These are phyloP conservation scores for Sprattus sprattus DNA, from an alignment of 2,113 vertebrate species.

Conservation along the genomic window DNA sequence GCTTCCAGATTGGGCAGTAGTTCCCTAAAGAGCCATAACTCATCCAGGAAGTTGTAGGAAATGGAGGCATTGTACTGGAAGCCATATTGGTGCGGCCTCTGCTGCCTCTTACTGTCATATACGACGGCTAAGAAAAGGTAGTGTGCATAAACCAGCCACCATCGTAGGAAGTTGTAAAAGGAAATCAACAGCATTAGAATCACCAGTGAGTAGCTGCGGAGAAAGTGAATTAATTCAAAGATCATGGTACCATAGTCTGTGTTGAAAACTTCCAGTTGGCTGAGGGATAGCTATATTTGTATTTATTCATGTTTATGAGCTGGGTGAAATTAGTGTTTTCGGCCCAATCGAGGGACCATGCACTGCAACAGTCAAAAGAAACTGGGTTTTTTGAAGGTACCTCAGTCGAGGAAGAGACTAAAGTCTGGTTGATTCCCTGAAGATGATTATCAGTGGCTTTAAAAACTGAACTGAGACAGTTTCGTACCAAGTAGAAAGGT, in stretches of 20 bases:
- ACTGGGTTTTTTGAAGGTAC: conserved; percentile 63
- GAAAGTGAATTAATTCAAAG: conserved; percentile 50
- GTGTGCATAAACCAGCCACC: conserved; percentile 66
- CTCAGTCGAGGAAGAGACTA: conserved; percentile 51
- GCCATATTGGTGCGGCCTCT: conserved; percentile 12
- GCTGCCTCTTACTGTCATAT: conserved; percentile 52
- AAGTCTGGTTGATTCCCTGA: conserved; percentile 37
- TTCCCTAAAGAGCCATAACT: conserved; percentile 66
- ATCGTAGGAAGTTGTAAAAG: conserved; percentile 62
- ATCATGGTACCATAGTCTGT: conserved; percentile 33
- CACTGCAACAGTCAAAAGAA: conserved; percentile 64
- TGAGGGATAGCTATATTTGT: conserved; percentile 62
- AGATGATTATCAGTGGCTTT: conserved; percentile 56
- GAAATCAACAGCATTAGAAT: conserved; percentile 49
- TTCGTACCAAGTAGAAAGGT: conserved; percentile 57
- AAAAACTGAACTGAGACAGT: conserved; percentile 57
- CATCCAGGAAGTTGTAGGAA: conserved; percentile 70
- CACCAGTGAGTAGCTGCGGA: conserved; percentile 41
- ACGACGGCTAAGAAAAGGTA: conserved; percentile 64
- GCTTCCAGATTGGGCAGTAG: conserved; percentile 68
- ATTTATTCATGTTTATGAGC: conserved; percentile 61
- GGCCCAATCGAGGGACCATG: conserved; percentile 58
- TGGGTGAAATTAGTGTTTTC: conserved; percentile 52
- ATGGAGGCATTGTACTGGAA: conserved; percentile 70
- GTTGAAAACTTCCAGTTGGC: conserved; percentile 52